phyloP scores from a whole-genome alignment of 2,797 vertebrate genomes.

The Geotrypetes seraphini region DNA sequence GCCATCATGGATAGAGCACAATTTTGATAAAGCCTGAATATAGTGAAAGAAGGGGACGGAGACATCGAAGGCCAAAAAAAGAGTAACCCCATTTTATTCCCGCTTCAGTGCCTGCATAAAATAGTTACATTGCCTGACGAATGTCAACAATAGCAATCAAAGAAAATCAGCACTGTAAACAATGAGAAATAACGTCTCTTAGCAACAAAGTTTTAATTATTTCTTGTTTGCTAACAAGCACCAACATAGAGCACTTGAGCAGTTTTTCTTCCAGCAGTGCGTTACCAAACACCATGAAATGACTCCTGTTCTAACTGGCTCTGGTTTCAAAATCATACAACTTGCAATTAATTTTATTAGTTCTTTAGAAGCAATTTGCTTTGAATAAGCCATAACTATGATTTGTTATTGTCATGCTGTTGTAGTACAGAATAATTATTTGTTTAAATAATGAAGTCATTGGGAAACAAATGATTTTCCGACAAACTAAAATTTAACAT shows the following conservation, averaged over 20 bases:
- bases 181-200: slow-evolving; percentile 43
- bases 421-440: slow-evolving; percentile 52
- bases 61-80: no score
- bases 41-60: no score
- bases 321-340: slow-evolving; percentile 42
- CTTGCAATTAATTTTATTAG: slow-evolving; percentile 55
- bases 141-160: slow-evolving; percentile 42
- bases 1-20: no score
- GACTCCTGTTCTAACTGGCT: slow-evolving; percentile 24
- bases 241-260: slow-evolving; percentile 27
- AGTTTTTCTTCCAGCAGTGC: slow-evolving; percentile 14
- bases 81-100: no score
- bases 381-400: slow-evolving; percentile 43
- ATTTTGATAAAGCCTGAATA: no score
- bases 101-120: no score
- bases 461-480: slow-evolving; percentile 36
- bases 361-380: slow-evolving; percentile 51
- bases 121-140: slow-evolving; percentile 30
- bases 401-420: slow-evolving; percentile 44
- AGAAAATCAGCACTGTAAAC: slow-evolving; percentile 38
- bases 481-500: slow-evolving; percentile 45
- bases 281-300: slow-evolving; percentile 30
- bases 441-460: slow-evolving; percentile 53
- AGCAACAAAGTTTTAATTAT: slow-evolving; percentile 49
- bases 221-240: slow-evolving; percentile 44